These are phyloP conservation scores for Drepanosiphum platanoidis DNA, from an alignment of 2,888 invertebrate genomes.

Conservation along the genomic window DNA sequence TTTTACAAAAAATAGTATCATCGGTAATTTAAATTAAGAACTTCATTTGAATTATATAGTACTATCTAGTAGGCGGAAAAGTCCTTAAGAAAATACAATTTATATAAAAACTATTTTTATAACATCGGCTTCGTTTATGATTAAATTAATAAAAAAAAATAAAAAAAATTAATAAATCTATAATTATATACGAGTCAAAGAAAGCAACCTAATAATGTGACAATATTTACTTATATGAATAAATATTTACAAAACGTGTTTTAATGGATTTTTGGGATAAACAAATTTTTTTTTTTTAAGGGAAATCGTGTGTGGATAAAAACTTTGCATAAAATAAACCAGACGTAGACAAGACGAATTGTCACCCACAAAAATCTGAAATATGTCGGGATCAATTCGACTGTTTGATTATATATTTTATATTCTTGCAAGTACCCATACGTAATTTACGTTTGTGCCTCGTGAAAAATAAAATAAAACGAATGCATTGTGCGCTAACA, in stretches of 20 bases:
- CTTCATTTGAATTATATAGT: background rate
- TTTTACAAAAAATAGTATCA: background rate
- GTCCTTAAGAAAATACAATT: no score
- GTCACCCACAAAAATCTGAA: background rate
- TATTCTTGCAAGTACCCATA: background rate
- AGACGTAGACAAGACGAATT: background rate
- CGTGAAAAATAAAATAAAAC: conserved; percentile 17
- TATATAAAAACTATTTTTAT: background rate
- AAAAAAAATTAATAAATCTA: background rate
- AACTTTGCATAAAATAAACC: background rate
- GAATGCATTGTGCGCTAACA: conserved; percentile 4
- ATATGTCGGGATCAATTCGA: background rate
- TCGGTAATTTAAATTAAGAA: background rate
- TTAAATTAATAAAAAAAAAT: background rate
- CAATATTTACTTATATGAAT: background rate
- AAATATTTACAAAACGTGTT: background rate
- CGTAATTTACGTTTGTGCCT: background rate
- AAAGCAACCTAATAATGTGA: no score
- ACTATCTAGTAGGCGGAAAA: no score
- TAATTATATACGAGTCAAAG: background rate
- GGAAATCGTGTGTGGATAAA: background rate
- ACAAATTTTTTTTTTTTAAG: background rate
- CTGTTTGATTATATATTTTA: conserved; percentile 2
- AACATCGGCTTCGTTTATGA: background rate
- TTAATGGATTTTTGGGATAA: background rate